phyloP scores from a whole-genome alignment of 2,888 invertebrate genomes.

The Hetaerina titia region DNA sequence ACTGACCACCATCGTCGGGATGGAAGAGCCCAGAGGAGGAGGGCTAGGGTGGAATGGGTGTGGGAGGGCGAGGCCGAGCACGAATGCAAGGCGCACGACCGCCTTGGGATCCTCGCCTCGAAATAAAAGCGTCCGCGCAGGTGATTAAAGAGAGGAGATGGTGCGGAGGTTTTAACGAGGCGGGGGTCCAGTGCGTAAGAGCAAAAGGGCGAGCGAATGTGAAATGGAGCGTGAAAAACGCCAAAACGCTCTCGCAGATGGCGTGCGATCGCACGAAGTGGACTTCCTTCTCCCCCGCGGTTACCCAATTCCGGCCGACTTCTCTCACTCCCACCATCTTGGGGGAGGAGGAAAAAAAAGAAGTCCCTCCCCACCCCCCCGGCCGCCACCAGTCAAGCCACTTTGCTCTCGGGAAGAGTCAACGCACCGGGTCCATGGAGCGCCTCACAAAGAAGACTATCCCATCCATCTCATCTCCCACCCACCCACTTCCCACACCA shows the following conservation, averaged over 20 bases:
- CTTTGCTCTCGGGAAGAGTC: not conserved
- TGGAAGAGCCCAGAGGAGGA: not conserved
- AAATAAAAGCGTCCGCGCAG: not conserved
- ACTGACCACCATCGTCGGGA: not conserved
- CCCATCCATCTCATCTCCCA: not conserved
- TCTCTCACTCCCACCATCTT: not conserved
- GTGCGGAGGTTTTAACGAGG: not conserved
- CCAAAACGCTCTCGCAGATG: not conserved
- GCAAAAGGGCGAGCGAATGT: not conserved
- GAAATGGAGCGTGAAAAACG: slow-evolving; percentile 34
- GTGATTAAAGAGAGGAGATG: not conserved
- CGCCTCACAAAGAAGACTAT: not conserved
- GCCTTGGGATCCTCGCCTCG: not conserved
- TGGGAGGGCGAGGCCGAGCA: not conserved
- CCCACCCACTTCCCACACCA: not conserved
- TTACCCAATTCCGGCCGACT: not conserved
- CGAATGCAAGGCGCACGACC: not conserved
- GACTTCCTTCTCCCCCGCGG: slow-evolving; percentile 19
- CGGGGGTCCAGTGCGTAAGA: slow-evolving; percentile 13
- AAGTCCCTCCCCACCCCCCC: not conserved
- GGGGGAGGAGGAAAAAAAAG: not conserved
- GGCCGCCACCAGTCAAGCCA: not conserved
- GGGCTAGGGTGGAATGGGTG: not conserved
- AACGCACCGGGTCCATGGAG: not conserved
- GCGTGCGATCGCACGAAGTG: not conserved